These are phyloP conservation scores for Pachydiplax longipennis DNA, from an alignment of 2,888 invertebrate genomes.

Conservation along the genomic window DNA sequence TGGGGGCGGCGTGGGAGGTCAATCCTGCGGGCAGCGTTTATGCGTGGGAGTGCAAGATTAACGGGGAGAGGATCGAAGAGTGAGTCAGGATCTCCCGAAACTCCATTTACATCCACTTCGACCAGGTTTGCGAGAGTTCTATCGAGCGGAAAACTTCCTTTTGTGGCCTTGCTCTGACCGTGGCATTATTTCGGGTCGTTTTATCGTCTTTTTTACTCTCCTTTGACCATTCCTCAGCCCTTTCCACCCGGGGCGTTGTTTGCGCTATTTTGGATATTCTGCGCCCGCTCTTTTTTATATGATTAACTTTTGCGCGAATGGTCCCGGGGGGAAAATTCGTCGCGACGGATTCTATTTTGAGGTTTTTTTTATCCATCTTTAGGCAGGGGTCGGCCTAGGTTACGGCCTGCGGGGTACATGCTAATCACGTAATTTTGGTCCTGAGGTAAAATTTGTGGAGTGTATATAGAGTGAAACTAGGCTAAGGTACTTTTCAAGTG, in stretches of 20 bases:
- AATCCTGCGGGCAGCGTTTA: not conserved
- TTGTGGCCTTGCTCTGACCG: not conserved
- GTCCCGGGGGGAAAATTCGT: not conserved
- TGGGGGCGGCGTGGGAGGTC: not conserved
- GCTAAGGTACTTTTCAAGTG: too few relatives aligned
- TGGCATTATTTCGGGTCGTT: slow-evolving; percentile 13
- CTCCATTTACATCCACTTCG: not conserved
- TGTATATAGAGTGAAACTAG: too few relatives aligned
- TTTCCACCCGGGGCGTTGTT: not conserved
- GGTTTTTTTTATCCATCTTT: too few relatives aligned
- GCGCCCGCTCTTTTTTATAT: not conserved
- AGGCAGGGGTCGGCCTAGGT: too few relatives aligned
- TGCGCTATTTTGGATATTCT: not conserved
- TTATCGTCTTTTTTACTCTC: slow-evolving; percentile 5
- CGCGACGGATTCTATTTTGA: not conserved
- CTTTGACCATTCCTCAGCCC: slow-evolving; percentile 5
- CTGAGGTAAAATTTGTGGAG: too few relatives aligned
- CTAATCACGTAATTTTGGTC: too few relatives aligned
- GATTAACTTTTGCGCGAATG: not conserved
- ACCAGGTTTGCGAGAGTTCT: not conserved
- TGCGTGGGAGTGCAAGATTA: too few relatives aligned
- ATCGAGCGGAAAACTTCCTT: not conserved
- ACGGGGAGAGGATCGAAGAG: not conserved
- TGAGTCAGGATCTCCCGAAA: not conserved
- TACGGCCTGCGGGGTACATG: too few relatives aligned